Percentiles rank a stretch among this genome's conserved stretches.
phyloP scores from a whole-genome alignment of 2,113 vertebrate genomes.

The Tympanuchus pallidicinctus region DNA sequence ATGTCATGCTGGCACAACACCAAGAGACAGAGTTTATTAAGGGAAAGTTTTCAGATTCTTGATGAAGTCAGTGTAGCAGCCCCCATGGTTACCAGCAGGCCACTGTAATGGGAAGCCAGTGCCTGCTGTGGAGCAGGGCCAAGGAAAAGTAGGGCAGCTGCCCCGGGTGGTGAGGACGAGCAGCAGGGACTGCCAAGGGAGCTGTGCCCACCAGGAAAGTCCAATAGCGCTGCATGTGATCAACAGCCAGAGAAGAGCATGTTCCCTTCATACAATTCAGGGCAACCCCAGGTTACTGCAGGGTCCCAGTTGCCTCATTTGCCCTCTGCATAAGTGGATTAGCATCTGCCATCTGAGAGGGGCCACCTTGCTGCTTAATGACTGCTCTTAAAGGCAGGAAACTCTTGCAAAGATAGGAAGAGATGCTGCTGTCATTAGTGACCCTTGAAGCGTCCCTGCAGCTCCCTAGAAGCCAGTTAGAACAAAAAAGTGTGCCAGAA shows the following conservation, averaged over 20 bases:
- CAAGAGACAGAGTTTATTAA: conserved; percentile 28
- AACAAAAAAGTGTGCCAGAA: neutral
- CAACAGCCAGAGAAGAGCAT: neutral
- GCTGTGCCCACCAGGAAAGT: neutral
- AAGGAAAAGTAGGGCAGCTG: neutral
- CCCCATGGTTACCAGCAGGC: neutral
- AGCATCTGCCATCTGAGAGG: neutral
- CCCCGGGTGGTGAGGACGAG: neutral
- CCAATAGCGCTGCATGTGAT: rapidly evolving
- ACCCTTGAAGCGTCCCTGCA: neutral
- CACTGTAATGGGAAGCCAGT: neutral
- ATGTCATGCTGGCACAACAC: conserved; percentile 18
- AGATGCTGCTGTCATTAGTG: neutral
- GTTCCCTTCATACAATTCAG: neutral
- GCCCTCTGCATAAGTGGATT: neutral
- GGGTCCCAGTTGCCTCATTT: neutral
- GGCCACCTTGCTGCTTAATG: neutral
- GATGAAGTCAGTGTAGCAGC: conserved; percentile 10
- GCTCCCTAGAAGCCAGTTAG: neutral
- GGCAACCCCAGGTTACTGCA: neutral
- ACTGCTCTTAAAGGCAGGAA: neutral
- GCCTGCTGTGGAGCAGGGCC: neutral
- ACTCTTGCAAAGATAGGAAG: neutral
- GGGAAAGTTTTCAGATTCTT: conserved; percentile 30
- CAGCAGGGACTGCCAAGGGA: neutral